Percentiles rank a stretch among this genome's conserved stretches.
Conservation (phyloP, 1,140 invertebrate genomes). For the Ganaspis sp. region DNA sequence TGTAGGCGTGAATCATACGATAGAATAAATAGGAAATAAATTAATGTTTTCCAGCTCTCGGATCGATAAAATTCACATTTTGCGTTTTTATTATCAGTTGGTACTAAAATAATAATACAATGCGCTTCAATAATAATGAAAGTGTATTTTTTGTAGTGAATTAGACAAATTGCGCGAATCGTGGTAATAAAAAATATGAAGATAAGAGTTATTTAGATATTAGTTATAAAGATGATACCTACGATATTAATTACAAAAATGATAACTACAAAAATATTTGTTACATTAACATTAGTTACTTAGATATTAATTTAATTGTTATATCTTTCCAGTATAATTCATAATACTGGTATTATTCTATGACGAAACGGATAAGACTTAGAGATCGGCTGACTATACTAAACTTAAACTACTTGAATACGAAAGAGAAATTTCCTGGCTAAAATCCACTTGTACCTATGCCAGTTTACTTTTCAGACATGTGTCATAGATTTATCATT, state of each 20-base stretch:
- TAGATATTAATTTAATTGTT: too few relatives aligned
- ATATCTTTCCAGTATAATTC: too few relatives aligned
- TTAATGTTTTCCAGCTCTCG: background rate
- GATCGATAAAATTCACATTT: slow-evolving; percentile 6
- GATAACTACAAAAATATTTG: too few relatives aligned
- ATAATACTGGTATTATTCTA: too few relatives aligned
- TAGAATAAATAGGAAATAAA: background rate
- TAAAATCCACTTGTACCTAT: background rate
- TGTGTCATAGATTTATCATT: slow-evolving; percentile 5
- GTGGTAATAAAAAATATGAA: background rate
- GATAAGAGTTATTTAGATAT: too few relatives aligned
- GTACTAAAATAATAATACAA: background rate
- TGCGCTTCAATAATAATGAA: background rate
- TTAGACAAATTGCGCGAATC: background rate
- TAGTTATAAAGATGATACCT: too few relatives aligned
- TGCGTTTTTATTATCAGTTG: background rate
- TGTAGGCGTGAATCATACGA: background rate
- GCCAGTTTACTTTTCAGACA: slow-evolving; percentile 1
- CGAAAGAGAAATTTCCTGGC: slow-evolving; percentile 10
- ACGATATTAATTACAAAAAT: too few relatives aligned
- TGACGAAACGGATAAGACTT: too few relatives aligned
- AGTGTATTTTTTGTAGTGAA: background rate
- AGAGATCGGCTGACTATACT: background rate
- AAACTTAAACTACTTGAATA: background rate
- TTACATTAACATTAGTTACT: too few relatives aligned